Evolutionary conservation across 1,140 invertebrate species (phyloP).

Genomic region (Marisa cornuarietis): DNA sequence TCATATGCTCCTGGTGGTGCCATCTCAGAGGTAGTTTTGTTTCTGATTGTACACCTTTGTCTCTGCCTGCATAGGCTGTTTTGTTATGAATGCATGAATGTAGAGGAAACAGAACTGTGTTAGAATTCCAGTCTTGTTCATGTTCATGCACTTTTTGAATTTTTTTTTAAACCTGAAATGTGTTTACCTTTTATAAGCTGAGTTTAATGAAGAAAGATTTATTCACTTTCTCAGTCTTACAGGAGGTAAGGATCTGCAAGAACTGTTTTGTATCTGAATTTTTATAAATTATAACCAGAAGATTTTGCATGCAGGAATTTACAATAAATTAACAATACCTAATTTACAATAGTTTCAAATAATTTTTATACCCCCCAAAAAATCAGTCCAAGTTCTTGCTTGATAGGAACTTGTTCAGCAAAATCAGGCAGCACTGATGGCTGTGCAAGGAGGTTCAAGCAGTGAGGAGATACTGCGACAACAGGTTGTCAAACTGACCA

Average conservation of each 20-base stretch:
- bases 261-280: no score
- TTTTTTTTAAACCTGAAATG: neutral
- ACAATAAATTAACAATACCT: no score
- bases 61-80: neutral
- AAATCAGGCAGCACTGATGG: slow-evolving; percentile 49
- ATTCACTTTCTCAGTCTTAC: neutral
- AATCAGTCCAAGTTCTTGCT: no score
- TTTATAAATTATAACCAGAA: no score
- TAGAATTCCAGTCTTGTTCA: neutral
- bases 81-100: no score
- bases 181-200: no score
- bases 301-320: no score
- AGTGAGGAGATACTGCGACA: slow-evolving; percentile 33
- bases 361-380: no score
- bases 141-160: neutral
- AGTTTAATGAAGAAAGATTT: no score
- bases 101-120: neutral
- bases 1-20: slow-evolving; percentile 1
- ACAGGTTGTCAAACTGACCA: slow-evolving; percentile 44
- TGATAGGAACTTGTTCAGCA: slow-evolving; percentile 50
- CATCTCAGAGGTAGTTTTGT: slow-evolving; percentile 22
- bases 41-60: neutral
- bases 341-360: no score
- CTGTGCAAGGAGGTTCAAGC: slow-evolving; percentile 40
- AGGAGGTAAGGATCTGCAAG: neutral